These are phyloP conservation scores for Penelope pileata DNA, from an alignment of 2,113 vertebrate genomes.

Conservation along the genomic window DNA sequence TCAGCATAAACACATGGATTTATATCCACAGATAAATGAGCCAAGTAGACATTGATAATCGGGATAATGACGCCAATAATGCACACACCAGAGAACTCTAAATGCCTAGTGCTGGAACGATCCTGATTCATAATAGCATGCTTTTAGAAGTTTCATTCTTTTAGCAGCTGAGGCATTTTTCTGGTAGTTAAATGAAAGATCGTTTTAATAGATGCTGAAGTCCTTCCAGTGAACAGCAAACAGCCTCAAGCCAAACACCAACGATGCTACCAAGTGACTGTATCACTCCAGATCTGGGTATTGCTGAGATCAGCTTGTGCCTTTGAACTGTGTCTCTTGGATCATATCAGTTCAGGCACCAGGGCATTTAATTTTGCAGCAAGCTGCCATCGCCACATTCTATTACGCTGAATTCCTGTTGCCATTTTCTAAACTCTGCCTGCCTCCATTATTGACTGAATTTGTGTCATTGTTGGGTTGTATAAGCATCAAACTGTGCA, in stretches of 20 bases:
- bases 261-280: neutral
- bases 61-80: constrained; percentile 27
- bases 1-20: neutral
- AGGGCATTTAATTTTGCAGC: neutral
- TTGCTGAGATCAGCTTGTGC: neutral
- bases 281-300: neutral
- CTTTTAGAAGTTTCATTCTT: constrained; percentile 45
- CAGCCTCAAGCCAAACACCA: neutral
- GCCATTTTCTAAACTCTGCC: neutral
- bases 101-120: neutral
- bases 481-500: constrained; percentile 21
- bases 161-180: constrained; percentile 35
- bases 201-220: constrained; percentile 19
- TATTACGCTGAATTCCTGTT: neutral
- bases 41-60: constrained; percentile 36
- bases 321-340: neutral
- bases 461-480: neutral
- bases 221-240: constrained; percentile 25
- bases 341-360: neutral
- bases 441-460: neutral
- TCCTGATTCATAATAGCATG: neutral
- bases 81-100: constrained; percentile 25
- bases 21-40: constrained; percentile 32
- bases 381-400: neutral
- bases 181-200: constrained; percentile 6